Conservation (phyloP, 2,888 invertebrate genomes). For the Eupithecia vulgata region DNA sequence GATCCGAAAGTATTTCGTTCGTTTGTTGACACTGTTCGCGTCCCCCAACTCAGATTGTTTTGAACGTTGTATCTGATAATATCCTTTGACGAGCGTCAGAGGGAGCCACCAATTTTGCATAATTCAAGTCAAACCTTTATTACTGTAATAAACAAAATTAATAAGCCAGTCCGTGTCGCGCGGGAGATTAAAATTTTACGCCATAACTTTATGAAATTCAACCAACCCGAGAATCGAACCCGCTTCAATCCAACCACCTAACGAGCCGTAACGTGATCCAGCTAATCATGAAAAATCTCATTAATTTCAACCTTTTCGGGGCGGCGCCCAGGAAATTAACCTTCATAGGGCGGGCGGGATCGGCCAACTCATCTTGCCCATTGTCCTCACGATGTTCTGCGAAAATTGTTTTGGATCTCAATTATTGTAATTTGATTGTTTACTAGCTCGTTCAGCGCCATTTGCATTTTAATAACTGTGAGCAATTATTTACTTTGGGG, state of each 20-base stretch:
- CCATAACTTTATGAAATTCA: constrained; percentile 6
- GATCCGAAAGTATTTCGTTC: constrained; percentile 12
- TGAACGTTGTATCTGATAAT: neutral
- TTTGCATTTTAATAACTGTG: constrained; percentile 33
- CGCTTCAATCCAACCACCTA: constrained; percentile 34
- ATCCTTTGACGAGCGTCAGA: neutral
- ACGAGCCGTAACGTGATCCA: constrained; percentile 38
- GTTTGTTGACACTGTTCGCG: neutral
- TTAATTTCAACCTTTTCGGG: constrained; percentile 36
- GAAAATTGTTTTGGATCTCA: constrained; percentile 35
- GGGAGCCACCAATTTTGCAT: neutral
- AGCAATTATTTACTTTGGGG: constrained; percentile 3
- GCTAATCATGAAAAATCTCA: constrained; percentile 40
- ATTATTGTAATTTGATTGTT: constrained; percentile 37
- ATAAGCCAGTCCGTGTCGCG: neutral
- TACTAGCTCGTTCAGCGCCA: constrained; percentile 27
- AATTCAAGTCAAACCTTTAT: constrained; percentile 1
- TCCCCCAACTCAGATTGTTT: neutral
- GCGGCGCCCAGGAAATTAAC: constrained; percentile 30
- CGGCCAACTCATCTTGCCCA: constrained; percentile 24
- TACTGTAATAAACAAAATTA: constrained; percentile 14
- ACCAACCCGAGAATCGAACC: constrained; percentile 29
- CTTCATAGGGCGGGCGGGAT: constrained; percentile 14
- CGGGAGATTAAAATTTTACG: constrained; percentile 16
- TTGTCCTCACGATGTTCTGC: constrained; percentile 32